Base-by-base conservation (phyloP, 1,140 invertebrate genomes). In the Samia ricini region DNA sequence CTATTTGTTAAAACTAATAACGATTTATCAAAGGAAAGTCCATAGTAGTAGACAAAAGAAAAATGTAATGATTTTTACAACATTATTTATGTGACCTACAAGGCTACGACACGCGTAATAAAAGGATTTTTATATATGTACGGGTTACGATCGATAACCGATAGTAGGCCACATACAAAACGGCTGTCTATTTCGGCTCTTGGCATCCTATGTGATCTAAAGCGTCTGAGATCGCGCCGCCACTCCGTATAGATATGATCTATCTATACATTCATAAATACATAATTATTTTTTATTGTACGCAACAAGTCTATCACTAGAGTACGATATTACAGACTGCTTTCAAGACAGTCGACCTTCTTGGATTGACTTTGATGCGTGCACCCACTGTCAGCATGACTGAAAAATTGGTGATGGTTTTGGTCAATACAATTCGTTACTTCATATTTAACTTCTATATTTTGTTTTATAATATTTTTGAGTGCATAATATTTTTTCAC, bases 151-250 rank as follows among this genome's bases (percentile, higher is more conserved):
- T 69, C 64, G 24, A 60, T 7, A 61, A 56, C 42, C 36, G 22
- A 52, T 74, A 48, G 74, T 81, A 78, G 68, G 56, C 67, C 63
- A 42, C 23, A 60, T 7, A 15, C 19, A 24, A 61, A 52, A 54
- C 56, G 60, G 64, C 62, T 67, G 71, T 66, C 74, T 79, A 80
- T 79, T 83, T 80, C 69, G 71, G 68, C 63, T 70, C 69, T 77
- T 71, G 74, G 75, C 74, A 76, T 77, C 77, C 81, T 79, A 78
- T 77, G 75, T 69, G 66, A 66, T 55, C 3, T 20, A 18, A 29
- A 26, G 23, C 12, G 22, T 24, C 54, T 10, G 19, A n/a, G 55
- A 24, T 56, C 55, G 55, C 55, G 26, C 4, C 24, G 26, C n/a
- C 33, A 15, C 33, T 42, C 12, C 15, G 3, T 42, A 12, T 42